Evolutionary conservation across 2,113 vertebrate species (phyloP).

Genomic region (Holacanthus passer): DNA sequence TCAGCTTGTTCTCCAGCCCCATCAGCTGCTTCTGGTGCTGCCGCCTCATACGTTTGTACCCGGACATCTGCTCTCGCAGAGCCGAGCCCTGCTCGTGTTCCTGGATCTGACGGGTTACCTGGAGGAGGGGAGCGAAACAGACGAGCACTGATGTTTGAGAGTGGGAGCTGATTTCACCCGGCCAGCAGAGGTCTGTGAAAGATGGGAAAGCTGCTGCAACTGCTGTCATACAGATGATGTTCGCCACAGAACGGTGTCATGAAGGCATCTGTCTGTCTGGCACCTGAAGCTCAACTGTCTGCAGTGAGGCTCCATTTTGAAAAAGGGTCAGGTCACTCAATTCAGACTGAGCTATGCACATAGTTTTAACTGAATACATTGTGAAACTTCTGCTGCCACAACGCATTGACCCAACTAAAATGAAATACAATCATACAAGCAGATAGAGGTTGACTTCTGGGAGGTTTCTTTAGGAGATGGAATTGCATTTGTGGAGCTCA

Average conservation of each 20-base stretch:
- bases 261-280: not conserved
- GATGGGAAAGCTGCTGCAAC: not conserved
- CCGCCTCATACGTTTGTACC: slow-evolving; percentile 94
- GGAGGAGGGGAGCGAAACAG: not conserved
- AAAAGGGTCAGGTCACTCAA: not conserved
- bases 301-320: not conserved
- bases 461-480: no score
- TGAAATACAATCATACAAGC: no score
- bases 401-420: no score
- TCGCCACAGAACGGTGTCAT: not conserved
- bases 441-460: no score
- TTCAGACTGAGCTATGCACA: no score
- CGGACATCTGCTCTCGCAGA: slow-evolving; percentile 91
- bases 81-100: slow-evolving; percentile 94
- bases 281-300: not conserved
- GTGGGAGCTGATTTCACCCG: no score
- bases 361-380: no score
- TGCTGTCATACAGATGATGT: no score
- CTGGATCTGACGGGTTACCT: slow-evolving; percentile 93
- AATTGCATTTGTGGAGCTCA: no score
- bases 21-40: slow-evolving; percentile 95
- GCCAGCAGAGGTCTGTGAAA: not conserved
- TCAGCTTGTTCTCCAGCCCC: slow-evolving; percentile 91
- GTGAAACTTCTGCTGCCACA: no score
- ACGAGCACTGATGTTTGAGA: not conserved